These are phyloP conservation scores for Olivierus martensii DNA, from an alignment of 1,140 invertebrate genomes.

Conservation along the genomic window DNA sequence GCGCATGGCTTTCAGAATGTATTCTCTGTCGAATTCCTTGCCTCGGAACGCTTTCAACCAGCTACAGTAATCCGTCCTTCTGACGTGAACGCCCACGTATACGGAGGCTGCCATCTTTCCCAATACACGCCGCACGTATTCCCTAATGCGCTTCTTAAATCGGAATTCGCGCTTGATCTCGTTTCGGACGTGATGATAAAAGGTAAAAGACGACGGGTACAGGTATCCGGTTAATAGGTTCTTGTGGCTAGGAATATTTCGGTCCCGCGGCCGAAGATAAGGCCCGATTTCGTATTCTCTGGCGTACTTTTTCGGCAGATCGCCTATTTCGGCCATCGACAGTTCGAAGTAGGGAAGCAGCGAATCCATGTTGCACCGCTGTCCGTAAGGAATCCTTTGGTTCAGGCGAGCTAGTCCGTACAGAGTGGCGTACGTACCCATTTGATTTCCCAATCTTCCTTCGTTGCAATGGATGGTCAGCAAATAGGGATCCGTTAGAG, in stretches of 20 bases:
- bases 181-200: conserved; percentile 5
- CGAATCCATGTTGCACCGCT: background rate
- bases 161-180: background rate
- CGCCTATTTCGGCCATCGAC: background rate
- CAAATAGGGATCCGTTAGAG: background rate
- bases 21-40: conserved; percentile 36
- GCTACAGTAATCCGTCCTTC: conserved; percentile 43
- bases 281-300: background rate
- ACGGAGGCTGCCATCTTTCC: background rate
- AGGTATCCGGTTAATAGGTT: background rate
- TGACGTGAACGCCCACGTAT: conserved; percentile 43
- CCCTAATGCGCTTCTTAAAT: background rate
- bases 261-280: background rate
- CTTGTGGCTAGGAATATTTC: background rate
- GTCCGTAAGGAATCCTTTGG: conserved; percentile 28
- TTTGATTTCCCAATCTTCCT: conserved; percentile 46
- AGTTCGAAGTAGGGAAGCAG: conserved; percentile 16
- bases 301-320: background rate
- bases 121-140: background rate
- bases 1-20: conserved; percentile 41
- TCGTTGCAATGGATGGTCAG: conserved; percentile 18
- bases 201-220: conserved; percentile 8
- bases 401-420: conserved; percentile 42
- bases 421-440: conserved; percentile 47
- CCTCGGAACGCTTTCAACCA: conserved; percentile 27